A percentile compares a stretch with the other conserved stretches of the same genome.
These are phyloP conservation scores for Ametastegia equiseti DNA, from an alignment of 2,888 invertebrate species.

Conservation along the genomic window DNA sequence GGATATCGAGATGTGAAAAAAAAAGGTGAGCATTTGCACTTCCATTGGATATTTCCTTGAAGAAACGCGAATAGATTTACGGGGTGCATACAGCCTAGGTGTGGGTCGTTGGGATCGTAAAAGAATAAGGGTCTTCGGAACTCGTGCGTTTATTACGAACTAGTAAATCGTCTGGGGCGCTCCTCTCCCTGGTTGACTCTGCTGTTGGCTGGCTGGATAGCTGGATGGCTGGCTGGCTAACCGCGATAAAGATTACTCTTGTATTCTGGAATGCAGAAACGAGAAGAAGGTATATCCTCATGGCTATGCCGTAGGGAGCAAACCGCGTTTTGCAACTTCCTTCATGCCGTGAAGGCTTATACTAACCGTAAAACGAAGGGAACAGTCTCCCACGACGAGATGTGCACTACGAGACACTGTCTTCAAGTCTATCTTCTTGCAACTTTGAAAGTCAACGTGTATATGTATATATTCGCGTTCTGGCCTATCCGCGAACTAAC, in stretches of 20 bases:
- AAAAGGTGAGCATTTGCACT: no score
- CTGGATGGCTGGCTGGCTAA: constrained; percentile 12
- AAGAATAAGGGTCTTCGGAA: neutral
- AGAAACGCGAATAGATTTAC: neutral
- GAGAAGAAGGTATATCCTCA: neutral
- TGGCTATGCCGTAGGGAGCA: constrained; percentile 4
- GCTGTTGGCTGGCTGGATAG: neutral
- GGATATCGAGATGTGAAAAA: no score
- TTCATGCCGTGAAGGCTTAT: neutral
- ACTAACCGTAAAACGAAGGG: neutral
- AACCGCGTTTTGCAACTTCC: neutral
- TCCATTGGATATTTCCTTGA: neutral
- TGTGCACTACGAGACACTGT: neutral
- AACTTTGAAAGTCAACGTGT: no score
- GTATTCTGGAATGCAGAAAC: constrained; percentile 44
- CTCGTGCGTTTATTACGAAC: constrained; percentile 37
- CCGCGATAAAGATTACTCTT: constrained; percentile 38
- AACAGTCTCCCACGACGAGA: constrained; percentile 31
- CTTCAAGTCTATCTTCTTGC: no score
- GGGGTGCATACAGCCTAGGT: neutral
- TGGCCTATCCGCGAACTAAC: neutral
- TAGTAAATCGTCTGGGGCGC: neutral
- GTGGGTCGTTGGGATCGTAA: constrained; percentile 13
- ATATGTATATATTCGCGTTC: neutral
- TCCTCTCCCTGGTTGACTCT: neutral